Percentiles rank a stretch among this genome's conserved stretches.
phyloP scores from a whole-genome alignment of 2,888 invertebrate genomes.

The Lasiommata megera region DNA sequence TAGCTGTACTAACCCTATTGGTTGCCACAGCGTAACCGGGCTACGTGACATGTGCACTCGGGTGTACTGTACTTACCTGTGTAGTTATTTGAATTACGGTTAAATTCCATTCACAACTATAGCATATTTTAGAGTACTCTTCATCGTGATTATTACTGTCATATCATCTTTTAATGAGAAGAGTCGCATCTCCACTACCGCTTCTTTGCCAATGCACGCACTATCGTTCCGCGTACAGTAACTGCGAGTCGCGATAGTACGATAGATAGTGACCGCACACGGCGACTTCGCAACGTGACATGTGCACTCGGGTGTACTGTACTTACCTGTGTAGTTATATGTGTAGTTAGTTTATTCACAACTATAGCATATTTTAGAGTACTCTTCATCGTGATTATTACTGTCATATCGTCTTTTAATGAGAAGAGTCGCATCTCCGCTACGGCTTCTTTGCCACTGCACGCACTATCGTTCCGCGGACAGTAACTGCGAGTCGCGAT shows the following conservation, averaged over 20 bases:
- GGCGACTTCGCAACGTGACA: slow-evolving; percentile 10
- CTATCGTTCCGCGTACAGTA: slow-evolving; percentile 62
- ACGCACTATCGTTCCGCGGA: slow-evolving; percentile 53
- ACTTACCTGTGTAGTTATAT: too few relatives aligned
- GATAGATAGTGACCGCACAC: slow-evolving; percentile 66
- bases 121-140: too few relatives aligned
- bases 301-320: background rate
- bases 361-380: too few relatives aligned
- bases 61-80: background rate
- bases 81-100: too few relatives aligned
- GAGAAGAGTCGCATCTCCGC: background rate
- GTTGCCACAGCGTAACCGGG: too few relatives aligned
- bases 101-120: too few relatives aligned
- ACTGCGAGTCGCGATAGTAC: slow-evolving; percentile 66
- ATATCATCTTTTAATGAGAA: too few relatives aligned
- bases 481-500: slow-evolving; percentile 71
- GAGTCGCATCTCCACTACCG: background rate
- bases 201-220: slow-evolving; percentile 37
- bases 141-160: too few relatives aligned
- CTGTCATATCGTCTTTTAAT: too few relatives aligned
- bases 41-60: background rate
- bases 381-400: too few relatives aligned
- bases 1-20: too few relatives aligned
- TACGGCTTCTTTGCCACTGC: slow-evolving; percentile 46
- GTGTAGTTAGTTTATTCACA: too few relatives aligned